Conservation (phyloP, 2,797 vertebrate genomes). For the Argyrosomus regius region DNA sequence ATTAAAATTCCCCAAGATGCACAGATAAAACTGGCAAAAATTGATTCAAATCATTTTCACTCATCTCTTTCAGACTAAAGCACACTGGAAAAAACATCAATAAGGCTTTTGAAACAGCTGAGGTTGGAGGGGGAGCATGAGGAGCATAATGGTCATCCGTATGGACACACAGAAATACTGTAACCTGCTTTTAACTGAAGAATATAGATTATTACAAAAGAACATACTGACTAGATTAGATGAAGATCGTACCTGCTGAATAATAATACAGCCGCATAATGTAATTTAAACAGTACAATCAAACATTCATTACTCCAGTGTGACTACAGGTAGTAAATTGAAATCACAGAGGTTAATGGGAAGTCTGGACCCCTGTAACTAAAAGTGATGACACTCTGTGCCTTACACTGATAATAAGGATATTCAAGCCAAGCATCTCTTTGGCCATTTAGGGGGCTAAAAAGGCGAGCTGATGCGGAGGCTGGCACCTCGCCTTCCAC, state of each 20-base stretch:
- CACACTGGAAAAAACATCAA: slow-evolving; percentile 76
- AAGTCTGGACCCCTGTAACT: slow-evolving; percentile 75
- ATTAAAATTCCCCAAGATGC: slow-evolving; percentile 86
- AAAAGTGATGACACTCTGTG: slow-evolving; percentile 56
- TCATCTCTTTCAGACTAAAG: slow-evolving; percentile 76
- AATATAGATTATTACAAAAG: slow-evolving; percentile 44
- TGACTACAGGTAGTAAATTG: slow-evolving; percentile 79
- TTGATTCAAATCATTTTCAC: slow-evolving; percentile 84
- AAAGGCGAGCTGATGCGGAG: slow-evolving; percentile 37
- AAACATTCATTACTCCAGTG: slow-evolving; percentile 76
- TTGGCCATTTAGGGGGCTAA: slow-evolving; percentile 60
- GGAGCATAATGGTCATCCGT: slow-evolving; percentile 58
- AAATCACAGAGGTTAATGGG: slow-evolving; percentile 83
- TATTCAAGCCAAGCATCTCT: slow-evolving; percentile 63
- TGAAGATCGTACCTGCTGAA: slow-evolving; percentile 57
- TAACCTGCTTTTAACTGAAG: slow-evolving; percentile 53
- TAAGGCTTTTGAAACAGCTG: slow-evolving; percentile 74
- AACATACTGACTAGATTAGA: slow-evolving; percentile 53
- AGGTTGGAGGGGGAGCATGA: slow-evolving; percentile 42
- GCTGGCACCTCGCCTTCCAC: slow-evolving; percentile 48
- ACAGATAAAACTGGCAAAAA: slow-evolving; percentile 82
- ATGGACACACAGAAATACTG: slow-evolving; percentile 36
- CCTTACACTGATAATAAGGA: slow-evolving; percentile 65
- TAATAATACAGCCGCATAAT: slow-evolving; percentile 68
- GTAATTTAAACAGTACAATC: slow-evolving; percentile 71